Evolutionary conservation across 2,797 vertebrate species (phyloP), one percentile per base, ranked within the genome.

Genomic region (Choloepus didactylus): DNA sequence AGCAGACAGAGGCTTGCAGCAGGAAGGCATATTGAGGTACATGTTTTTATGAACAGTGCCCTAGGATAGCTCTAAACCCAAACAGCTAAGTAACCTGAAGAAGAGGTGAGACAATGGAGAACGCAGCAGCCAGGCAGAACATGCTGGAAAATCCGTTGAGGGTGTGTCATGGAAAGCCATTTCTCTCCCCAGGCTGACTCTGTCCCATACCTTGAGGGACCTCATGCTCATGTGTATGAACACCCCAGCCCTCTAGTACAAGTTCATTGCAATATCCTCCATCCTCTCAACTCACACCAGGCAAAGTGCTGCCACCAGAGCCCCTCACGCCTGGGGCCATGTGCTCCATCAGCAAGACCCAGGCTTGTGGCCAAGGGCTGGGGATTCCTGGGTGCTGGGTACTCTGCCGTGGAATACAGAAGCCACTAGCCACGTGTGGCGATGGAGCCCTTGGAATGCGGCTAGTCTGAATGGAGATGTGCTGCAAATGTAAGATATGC

Each of bases 1-100:
- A 27, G 72, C 35, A 35, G 35, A 35, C 29, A 51, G 21, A 93
- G 14, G 60, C 18, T 64, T 92, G 2, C 79, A 80, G 81, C 44
- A 75, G 12, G 70, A 96, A 97, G 49, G 46, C 76, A 95, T 62
- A 62, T 25, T n/a, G 87, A 84, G 10, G 18, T 3, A 59, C 90
- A 38, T 90, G 19, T 95, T 95, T 91, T 27, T 91, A 72, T 51
- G 38, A 96, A 6, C 1, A 9, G 10, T 67, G 75, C 83, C 54
- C 91, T 86, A 67, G 67, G 96, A 77, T 38, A 77, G 76, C 62
- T 81, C 5, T 29, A 94, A 88, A 11, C 0, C 16, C 89, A 35
- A 96, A n/a, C 35, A 77, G 19, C 59, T 73, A 80, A 95, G 51
- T 75, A 38, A 27, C 69, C 60, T 67, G 14, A 95, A 92, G 38